phyloP scores from a whole-genome alignment of 2,113 vertebrate genomes.

The Poecilia latipinna region DNA sequence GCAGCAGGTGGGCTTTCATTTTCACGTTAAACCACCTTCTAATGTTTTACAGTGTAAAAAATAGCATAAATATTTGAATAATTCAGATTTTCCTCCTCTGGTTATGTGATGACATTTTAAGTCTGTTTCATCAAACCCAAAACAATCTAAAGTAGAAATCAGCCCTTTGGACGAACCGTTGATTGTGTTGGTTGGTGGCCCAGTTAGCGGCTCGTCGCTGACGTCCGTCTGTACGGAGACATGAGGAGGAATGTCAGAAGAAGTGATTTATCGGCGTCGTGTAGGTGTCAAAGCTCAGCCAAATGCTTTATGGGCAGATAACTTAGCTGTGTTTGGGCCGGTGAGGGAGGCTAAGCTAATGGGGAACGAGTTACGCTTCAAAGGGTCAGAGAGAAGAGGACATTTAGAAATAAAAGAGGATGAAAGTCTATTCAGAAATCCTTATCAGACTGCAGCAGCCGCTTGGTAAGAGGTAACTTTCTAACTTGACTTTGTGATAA shows the following conservation, averaged over 20 bases:
- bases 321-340: constrained; percentile 51
- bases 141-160: not conserved
- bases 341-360: constrained; percentile 45
- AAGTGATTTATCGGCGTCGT: constrained; percentile 56
- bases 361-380: constrained; percentile 49
- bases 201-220: not conserved
- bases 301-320: constrained; percentile 69
- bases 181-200: not conserved
- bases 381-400: constrained; percentile 44
- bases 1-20: no score
- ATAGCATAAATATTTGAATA: not conserved
- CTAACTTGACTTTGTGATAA: constrained; percentile 19
- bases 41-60: no score
- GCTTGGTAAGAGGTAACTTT: constrained; percentile 41
- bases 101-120: not conserved
- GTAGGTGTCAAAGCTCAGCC: constrained; percentile 34
- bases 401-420: constrained; percentile 15
- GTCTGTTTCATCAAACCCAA: not conserved
- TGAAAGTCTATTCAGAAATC: constrained; percentile 23
- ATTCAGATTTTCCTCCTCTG: not conserved
- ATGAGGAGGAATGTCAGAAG: constrained; percentile 31
- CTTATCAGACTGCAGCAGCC: constrained; percentile 25
- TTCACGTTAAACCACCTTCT: no score
- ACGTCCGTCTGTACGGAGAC: constrained; percentile 24
- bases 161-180: not conserved